Base-by-base conservation (phyloP, 35 echinoderm and acorn worm species). In the Strongylocentrotus purpuratus region DNA sequence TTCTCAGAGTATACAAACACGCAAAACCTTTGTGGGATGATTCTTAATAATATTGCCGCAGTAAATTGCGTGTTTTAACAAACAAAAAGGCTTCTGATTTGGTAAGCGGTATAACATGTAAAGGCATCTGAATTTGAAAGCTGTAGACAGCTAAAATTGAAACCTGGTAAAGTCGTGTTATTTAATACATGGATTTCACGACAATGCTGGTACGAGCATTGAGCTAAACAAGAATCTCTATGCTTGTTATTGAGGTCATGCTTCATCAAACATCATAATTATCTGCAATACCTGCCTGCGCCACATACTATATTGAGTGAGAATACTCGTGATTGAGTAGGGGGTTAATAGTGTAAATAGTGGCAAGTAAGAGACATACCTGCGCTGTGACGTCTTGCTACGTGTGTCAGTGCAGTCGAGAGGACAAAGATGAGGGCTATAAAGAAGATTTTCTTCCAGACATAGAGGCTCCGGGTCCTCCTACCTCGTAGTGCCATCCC, bases 391-490 rank as follows among this genome's bases (percentile, higher is more conserved):
- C 33, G 33, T 41, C 87, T 33, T 45, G 87, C 87, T 45, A 89
- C 87, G 31, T 89, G 45, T 89, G 87, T 45, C 20, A 89, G 15
- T 45, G 87, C 32, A 33, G 45, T 46, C 7, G 87, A 89, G 87
- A 89, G 87, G 4, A 89, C 87, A 46, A 89, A 89, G 33, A 89
- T 89, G 45, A 89, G 33, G n/a, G 87, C 87, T 33, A 89, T 41
- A 46, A 89, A 89, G 25, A 46, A 17, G 32, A 89, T 33, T 33
- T 31, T 33, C 15, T 31, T 33, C 87, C 87, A 89, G 87, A 89
- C 12, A 89, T 89, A 46, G 32, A 45, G 87, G 87, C 87, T 46
- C 14, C 87, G 32, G 87, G 87, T 89, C 87, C 87, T 89, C 33
- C 87, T 33, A 31, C 33, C 32, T 89, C 87, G 87, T 33, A 89